These are phyloP conservation scores for Diarsia mendica DNA, from an alignment of 2,888 invertebrate species.

Conservation along the genomic window DNA sequence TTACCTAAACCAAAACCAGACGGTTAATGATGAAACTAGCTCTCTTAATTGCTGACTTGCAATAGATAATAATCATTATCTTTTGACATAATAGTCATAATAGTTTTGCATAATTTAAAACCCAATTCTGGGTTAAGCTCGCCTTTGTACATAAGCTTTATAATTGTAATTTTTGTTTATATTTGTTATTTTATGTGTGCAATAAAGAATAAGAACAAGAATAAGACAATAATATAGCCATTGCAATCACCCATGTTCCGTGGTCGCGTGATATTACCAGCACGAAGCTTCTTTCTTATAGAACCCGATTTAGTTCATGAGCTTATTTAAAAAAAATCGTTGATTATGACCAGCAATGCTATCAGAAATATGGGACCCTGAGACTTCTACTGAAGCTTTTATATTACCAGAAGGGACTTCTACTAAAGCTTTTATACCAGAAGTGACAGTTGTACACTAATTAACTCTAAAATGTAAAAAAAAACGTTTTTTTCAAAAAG, in stretches of 20 bases:
- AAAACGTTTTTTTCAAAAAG: background rate
- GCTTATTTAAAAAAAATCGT: no score
- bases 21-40: constrained; percentile 30
- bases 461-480: background rate
- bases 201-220: no score
- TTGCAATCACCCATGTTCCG: constrained; percentile 13
- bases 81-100: no score
- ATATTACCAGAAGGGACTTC: no score
- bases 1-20: constrained; percentile 16
- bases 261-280: background rate
- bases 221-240: no score
- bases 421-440: background rate
- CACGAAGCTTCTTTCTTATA: background rate
- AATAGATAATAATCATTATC: constrained; percentile 18
- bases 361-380: background rate
- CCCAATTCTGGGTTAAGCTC: no score
- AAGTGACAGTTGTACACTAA: background rate
- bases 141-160: no score
- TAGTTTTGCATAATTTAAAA: no score
- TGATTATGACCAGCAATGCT: background rate
- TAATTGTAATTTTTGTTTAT: no score
- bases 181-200: no score
- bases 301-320: background rate
- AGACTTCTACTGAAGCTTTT: background rate
- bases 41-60: constrained; percentile 12